These are phyloP conservation scores for Tribolium madens DNA, from an alignment of 1,140 invertebrate species.

Conservation along the genomic window DNA sequence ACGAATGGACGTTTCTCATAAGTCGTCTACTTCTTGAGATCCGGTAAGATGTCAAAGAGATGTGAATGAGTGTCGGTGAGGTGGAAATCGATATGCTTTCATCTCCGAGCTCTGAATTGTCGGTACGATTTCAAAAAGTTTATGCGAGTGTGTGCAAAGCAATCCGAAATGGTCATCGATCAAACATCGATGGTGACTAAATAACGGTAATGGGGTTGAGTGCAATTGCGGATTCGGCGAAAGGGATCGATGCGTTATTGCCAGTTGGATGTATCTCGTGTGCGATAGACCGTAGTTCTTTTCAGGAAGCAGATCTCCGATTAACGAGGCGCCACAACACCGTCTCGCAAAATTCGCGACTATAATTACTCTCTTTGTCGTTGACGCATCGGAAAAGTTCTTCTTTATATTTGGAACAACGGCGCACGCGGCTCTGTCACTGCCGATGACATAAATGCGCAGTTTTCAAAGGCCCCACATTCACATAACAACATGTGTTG, in stretches of 20 bases:
- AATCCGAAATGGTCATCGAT: background rate
- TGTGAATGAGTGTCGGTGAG: slow-evolving; percentile 1
- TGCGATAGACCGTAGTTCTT: slow-evolving; percentile 29
- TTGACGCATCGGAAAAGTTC: slow-evolving; percentile 26
- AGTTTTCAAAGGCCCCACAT: background rate
- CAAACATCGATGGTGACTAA: slow-evolving; percentile 17
- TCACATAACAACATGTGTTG: slow-evolving; percentile 19
- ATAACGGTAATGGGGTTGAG: slow-evolving; percentile 22
- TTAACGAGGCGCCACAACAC: slow-evolving; percentile 23
- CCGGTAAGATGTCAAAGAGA: slow-evolving; percentile 11
- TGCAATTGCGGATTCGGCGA: slow-evolving; percentile 10
- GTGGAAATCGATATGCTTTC: slow-evolving; percentile 8
- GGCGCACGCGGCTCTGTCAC: background rate
- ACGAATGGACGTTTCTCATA: slow-evolving; percentile 4
- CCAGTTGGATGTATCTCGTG: slow-evolving; percentile 12
- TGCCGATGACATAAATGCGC: slow-evolving; percentile 19
- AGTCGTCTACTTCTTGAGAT: background rate
- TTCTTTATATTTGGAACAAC: slow-evolving; percentile 32
- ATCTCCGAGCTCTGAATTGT: background rate
- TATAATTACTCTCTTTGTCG: slow-evolving; percentile 23
- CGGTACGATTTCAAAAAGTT: background rate
- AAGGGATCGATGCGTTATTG: slow-evolving; percentile 17
- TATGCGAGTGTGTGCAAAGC: background rate
- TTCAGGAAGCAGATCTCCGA: slow-evolving; percentile 25
- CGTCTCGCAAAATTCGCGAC: background rate